Conservation (phyloP, 2,797 vertebrate species). For the Aphelocoma californica region DNA sequence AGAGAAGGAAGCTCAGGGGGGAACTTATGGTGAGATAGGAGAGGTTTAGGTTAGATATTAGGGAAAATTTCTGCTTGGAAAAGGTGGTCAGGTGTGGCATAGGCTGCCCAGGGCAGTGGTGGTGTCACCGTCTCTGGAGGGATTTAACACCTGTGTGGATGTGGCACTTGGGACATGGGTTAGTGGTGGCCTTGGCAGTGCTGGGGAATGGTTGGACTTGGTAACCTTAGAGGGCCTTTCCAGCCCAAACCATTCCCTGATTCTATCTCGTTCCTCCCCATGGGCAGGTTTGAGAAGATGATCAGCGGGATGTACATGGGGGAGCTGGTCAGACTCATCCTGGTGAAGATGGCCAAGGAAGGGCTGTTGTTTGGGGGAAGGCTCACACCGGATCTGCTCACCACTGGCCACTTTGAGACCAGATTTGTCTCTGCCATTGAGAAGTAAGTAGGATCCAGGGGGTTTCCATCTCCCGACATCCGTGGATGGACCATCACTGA, state of each 20-base stretch:
- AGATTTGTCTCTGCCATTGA: slow-evolving; percentile 88
- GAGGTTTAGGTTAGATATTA: neutral
- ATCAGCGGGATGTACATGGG: slow-evolving; percentile 98
- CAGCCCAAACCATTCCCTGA: neutral
- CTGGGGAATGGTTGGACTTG: neutral
- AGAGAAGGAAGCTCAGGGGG: neutral
- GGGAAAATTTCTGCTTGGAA: neutral
- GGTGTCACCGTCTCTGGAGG: neutral
- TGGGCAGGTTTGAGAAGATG: slow-evolving; percentile 95
- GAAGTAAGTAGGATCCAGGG: slow-evolving; percentile 66
- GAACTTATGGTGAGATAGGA: neutral
- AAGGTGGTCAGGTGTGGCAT: neutral
- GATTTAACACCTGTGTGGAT: neutral
- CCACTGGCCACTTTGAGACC: slow-evolving; percentile 86
- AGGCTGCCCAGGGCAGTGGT: neutral
- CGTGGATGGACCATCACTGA: rapidly evolving
- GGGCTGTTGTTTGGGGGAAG: slow-evolving; percentile 86
- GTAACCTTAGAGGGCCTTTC: neutral
- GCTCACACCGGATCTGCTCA: slow-evolving; percentile 82
- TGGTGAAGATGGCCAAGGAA: slow-evolving; percentile 94
- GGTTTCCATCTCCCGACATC: neutral
- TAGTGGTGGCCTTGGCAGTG: neutral
- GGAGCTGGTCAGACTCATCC: slow-evolving; percentile 91
- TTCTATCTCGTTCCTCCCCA: rapidly evolving
- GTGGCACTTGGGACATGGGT: neutral